These are phyloP conservation scores for Parapristionchus giblindavisi DNA, from an alignment of 2,888 invertebrate species.

Conservation along the genomic window DNA sequence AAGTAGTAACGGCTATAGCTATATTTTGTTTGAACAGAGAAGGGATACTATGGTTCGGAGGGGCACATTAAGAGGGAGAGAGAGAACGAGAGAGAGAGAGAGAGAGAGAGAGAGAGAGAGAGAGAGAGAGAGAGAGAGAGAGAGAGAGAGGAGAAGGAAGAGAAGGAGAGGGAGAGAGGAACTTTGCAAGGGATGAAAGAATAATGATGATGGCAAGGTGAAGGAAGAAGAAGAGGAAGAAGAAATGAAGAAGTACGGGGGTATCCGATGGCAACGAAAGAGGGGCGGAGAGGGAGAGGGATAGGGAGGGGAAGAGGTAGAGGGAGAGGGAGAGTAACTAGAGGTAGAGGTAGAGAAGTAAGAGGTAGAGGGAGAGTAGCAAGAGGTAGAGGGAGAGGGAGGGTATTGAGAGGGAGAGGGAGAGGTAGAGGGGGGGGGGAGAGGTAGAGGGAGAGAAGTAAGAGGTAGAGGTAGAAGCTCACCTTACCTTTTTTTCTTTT, in stretches of 20 bases:
- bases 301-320: neutral
- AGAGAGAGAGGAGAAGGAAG: slow-evolving; percentile 9
- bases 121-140: neutral
- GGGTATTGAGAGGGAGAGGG: neutral
- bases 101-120: too few relatives aligned
- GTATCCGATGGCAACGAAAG: too few relatives aligned
- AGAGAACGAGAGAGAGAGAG: too few relatives aligned
- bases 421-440: neutral
- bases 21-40: too few relatives aligned
- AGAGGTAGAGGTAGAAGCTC: neutral
- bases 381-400: neutral
- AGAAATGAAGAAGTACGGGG: too few relatives aligned
- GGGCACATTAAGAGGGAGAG: too few relatives aligned
- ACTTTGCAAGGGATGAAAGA: too few relatives aligned
- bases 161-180: neutral
- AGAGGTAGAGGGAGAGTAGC: neutral
- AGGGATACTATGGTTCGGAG: too few relatives aligned
- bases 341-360: neutral
- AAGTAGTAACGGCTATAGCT: too few relatives aligned
- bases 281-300: slow-evolving; percentile 1
- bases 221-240: too few relatives aligned
- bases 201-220: too few relatives aligned
- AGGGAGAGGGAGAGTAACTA: neutral
- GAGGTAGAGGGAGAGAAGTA: neutral
- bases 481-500: neutral